Conservation (phyloP, 2,113 vertebrate genomes). For the Bos indicus region DNA sequence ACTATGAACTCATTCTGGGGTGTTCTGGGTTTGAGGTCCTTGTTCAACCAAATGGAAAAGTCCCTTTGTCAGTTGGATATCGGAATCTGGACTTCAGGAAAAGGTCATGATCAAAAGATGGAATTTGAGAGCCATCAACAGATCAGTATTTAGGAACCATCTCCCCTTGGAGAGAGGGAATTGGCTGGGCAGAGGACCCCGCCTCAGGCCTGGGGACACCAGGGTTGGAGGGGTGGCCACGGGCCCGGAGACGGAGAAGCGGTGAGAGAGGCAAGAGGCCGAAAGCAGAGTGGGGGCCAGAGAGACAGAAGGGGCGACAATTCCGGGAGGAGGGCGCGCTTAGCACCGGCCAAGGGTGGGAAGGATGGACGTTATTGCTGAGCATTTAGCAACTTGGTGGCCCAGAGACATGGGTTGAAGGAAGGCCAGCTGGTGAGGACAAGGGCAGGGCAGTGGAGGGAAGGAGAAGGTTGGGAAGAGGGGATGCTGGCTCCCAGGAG, state of each 20-base stretch:
- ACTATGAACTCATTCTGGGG: background rate
- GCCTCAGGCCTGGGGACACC: background rate
- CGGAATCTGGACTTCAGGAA: background rate
- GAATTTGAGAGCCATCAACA: background rate
- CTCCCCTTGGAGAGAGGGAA: no score
- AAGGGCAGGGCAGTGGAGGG: background rate
- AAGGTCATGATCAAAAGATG: background rate
- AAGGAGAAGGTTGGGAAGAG: background rate
- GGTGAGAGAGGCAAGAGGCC: background rate
- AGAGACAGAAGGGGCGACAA: background rate
- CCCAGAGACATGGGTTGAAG: background rate
- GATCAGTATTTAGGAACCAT: background rate
- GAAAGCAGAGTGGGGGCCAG: background rate
- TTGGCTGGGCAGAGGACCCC: background rate
- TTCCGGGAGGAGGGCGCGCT: background rate
- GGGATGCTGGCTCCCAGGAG: background rate
- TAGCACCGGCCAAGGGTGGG: no score
- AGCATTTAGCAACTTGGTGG: background rate
- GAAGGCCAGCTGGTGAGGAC: background rate
- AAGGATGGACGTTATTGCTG: background rate
- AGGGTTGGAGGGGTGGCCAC: rapidly evolving
- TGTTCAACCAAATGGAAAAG: background rate
- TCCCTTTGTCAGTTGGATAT: background rate
- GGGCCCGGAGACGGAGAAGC: background rate
- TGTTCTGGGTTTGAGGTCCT: background rate